Evolutionary conservation across 2,888 invertebrate genomes (phyloP).

Genomic region (Himalopsyche japonica): DNA sequence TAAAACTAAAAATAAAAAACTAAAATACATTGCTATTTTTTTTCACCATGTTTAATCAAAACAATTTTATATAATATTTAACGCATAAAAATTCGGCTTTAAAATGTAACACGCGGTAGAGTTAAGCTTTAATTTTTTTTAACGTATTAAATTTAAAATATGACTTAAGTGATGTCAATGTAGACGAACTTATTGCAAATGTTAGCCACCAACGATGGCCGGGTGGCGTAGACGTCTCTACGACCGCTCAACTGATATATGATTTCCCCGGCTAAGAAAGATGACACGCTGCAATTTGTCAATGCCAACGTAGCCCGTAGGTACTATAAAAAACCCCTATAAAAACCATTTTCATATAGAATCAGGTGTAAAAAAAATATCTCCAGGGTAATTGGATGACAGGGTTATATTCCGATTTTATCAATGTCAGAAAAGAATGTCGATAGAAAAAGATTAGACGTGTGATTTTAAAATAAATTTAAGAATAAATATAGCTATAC

Average conservation of each 20-base stretch:
- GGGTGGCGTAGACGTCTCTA: neutral
- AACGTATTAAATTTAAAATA: too few species aligned
- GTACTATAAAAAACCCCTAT: constrained; percentile 6
- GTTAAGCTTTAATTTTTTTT: too few species aligned
- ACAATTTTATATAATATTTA: too few species aligned
- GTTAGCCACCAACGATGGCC: neutral
- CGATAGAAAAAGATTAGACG: neutral
- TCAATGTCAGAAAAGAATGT: neutral
- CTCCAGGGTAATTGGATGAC: neutral
- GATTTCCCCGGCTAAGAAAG: constrained; percentile 30
- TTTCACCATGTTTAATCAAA: too few species aligned
- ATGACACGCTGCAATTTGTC: constrained; percentile 38
- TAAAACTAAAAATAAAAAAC: too few species aligned
- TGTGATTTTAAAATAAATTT: too few species aligned
- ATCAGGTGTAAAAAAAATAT: neutral
- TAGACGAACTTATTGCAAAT: neutral
- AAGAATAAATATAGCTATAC: too few species aligned
- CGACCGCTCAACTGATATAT: constrained; percentile 31
- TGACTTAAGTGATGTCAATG: neutral
- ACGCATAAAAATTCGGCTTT: too few species aligned
- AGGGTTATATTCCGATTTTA: neutral
- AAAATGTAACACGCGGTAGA: too few species aligned
- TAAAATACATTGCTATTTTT: too few species aligned
- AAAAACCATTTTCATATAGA: neutral
- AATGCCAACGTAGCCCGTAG: constrained; percentile 23